phyloP scores from a whole-genome alignment of 2,888 invertebrate species.

The Drosophila melanosoma region DNA sequence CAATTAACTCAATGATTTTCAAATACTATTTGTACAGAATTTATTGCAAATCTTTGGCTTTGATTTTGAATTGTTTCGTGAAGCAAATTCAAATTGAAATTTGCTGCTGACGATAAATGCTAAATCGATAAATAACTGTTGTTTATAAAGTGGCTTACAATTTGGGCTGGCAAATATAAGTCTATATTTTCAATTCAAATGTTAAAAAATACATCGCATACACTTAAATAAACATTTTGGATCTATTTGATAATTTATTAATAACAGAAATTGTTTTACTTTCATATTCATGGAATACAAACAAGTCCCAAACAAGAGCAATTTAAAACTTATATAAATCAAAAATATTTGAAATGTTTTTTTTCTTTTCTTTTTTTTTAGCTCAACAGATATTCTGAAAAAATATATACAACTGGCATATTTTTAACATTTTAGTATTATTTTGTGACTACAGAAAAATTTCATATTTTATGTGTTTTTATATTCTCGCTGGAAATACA shows the following conservation, averaged over 20 bases:
- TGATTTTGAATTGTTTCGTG: background rate
- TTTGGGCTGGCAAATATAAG: constrained; percentile 16
- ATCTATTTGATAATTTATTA: background rate
- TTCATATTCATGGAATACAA: background rate
- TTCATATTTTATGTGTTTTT: background rate
- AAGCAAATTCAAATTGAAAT: constrained; percentile 10
- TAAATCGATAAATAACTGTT: constrained; percentile 24
- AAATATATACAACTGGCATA: background rate
- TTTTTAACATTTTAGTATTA: background rate
- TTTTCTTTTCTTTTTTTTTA: background rate
- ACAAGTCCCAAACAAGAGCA: background rate
- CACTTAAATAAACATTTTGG: background rate
- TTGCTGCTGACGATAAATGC: constrained; percentile 12
- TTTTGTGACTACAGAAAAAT: background rate
- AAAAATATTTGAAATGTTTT: background rate
- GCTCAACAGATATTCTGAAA: background rate
- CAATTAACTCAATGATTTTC: background rate
- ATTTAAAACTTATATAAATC: background rate
- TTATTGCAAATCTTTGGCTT: background rate
- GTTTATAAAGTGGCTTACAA: constrained; percentile 23
- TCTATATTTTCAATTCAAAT: constrained; percentile 14
- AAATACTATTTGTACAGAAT: background rate
- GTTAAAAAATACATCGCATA: background rate
- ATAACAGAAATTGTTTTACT: background rate
- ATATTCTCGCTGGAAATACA: too few relatives aligned